Conservation (phyloP, 2,113 vertebrate species). For the Chaetops frenatus region DNA sequence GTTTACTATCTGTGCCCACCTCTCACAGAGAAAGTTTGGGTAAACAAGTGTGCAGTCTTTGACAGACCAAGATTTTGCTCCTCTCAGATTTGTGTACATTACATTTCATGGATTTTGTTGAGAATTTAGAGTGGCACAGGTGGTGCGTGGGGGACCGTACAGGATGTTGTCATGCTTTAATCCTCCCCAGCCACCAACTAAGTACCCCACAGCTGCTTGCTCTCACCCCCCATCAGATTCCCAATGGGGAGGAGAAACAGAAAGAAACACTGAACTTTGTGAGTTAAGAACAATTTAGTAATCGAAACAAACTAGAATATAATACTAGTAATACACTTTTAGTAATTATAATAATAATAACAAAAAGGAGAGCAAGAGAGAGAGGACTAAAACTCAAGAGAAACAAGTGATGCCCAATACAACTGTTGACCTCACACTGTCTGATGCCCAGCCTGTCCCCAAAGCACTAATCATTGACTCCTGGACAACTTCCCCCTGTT, state of each 20-base stretch:
- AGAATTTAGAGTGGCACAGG: not conserved
- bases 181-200: not conserved
- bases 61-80: not conserved
- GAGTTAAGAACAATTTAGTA: not conserved
- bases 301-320: not conserved
- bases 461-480: not conserved
- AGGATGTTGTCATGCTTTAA: not conserved
- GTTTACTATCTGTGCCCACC: not conserved
- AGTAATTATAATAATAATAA: not conserved
- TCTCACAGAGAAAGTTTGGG: not conserved
- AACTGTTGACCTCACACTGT: not conserved
- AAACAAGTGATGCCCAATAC: not conserved
- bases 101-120: not conserved
- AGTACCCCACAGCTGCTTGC: not conserved
- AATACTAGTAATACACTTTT: not conserved
- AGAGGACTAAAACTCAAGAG: not conserved
- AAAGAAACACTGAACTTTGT: not conserved
- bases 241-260: not conserved
- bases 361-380: not conserved
- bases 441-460: not conserved
- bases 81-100: not conserved
- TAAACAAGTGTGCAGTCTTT: rapidly evolving
- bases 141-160: rapidly evolving
- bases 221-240: not conserved
- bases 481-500: not conserved